phyloP scores from a whole-genome alignment of 2,888 invertebrate species.

The Torymus tubicola region DNA sequence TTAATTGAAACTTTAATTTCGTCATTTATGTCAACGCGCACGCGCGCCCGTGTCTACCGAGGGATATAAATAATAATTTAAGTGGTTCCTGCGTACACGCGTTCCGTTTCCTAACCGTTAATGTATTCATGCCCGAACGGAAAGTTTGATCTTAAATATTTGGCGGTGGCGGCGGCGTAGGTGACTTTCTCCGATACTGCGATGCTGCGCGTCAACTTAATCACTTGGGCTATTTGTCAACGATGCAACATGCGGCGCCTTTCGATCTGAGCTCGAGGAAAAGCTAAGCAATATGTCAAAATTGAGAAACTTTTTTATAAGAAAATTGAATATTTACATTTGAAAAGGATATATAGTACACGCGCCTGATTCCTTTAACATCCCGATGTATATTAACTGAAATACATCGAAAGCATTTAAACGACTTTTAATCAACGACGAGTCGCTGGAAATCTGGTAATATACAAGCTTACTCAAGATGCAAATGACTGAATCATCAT shows the following conservation, averaged over 20 bases:
- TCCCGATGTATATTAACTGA: not conserved
- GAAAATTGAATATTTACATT: not conserved
- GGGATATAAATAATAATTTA: not conserved
- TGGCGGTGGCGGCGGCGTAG: too few relatives aligned
- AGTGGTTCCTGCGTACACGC: not conserved
- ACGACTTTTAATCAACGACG: conserved; percentile 4
- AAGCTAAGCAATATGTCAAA: too few relatives aligned
- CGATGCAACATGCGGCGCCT: too few relatives aligned
- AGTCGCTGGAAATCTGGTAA: not conserved
- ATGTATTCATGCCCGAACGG: not conserved
- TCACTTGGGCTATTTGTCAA: too few relatives aligned
- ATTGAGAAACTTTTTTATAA: too few relatives aligned
- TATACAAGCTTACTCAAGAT: conserved; percentile 8
- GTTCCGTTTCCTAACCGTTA: not conserved
- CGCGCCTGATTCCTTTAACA: not conserved
- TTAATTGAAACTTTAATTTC: not conserved
- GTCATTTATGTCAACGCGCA: not conserved
- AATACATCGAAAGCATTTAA: not conserved
- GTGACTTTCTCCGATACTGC: too few relatives aligned
- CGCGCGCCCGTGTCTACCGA: not conserved
- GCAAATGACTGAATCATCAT: conserved; percentile 38
- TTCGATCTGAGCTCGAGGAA: too few relatives aligned
- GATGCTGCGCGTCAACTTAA: too few relatives aligned
- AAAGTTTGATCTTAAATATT: not conserved
- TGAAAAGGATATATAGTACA: not conserved